Evolutionary conservation across 2,113 vertebrate species (phyloP).

Genomic region (Numenius arquata): DNA sequence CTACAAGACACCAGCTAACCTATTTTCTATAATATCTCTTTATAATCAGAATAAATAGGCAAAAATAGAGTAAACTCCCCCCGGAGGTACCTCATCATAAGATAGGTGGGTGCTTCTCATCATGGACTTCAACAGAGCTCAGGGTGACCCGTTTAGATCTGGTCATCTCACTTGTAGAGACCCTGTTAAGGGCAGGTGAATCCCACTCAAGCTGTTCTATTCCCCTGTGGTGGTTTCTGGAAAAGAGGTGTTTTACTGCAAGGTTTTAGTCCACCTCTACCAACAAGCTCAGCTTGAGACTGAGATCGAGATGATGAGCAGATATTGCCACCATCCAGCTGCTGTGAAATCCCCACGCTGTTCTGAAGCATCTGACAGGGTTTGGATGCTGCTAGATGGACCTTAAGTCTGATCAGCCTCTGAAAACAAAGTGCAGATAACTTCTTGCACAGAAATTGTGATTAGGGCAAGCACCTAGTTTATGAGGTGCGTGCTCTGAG

Average conservation of each 20-base stretch:
- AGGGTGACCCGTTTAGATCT: neutral
- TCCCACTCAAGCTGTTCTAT: neutral
- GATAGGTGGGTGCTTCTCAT: neutral
- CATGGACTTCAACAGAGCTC: neutral
- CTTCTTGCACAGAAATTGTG: neutral
- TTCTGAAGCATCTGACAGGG: neutral
- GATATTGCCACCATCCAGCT: neutral
- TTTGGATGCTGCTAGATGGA: neutral
- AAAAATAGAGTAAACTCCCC: neutral
- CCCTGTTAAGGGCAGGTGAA: neutral
- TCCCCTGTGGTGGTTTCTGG: neutral
- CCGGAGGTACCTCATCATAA: neutral
- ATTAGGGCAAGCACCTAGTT: neutral
- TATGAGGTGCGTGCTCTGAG: neutral
- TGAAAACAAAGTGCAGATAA: neutral
- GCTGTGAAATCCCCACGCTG: neutral
- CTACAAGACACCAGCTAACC: neutral
- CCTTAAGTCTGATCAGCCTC: neutral
- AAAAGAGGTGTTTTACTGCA: neutral
- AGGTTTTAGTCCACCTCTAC: neutral
- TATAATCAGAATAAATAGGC: neutral
- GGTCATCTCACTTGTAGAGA: neutral
- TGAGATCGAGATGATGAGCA: fast-evolving
- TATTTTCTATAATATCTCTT: neutral
- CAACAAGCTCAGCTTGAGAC: neutral